Percentiles rank a stretch among this genome's conserved stretches.
phyloP scores from a whole-genome alignment of 2,797 vertebrate genomes.

The Ibycter americanus region DNA sequence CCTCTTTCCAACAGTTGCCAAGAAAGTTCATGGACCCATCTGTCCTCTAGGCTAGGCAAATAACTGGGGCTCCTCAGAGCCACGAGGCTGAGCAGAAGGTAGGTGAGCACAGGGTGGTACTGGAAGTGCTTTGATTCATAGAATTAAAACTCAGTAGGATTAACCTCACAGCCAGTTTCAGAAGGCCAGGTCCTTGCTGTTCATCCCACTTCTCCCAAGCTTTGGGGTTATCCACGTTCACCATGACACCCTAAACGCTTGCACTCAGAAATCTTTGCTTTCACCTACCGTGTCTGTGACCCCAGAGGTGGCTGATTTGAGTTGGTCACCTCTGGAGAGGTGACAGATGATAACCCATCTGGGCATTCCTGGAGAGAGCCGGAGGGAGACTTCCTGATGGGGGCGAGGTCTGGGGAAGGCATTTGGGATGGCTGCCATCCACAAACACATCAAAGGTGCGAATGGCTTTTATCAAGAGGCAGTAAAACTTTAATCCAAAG shows the following conservation, averaged over 20 bases:
- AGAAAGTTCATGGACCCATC: neutral
- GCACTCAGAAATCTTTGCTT: neutral
- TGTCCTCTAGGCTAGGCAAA: neutral
- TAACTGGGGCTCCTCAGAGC: neutral
- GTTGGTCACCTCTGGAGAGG: neutral
- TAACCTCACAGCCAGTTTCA: neutral
- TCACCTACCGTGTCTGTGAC: neutral
- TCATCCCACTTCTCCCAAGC: neutral
- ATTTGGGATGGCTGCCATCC: conserved; percentile 53
- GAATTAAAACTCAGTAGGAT: neutral
- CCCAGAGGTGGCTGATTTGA: neutral
- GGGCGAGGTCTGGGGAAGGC: neutral
- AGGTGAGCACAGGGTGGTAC: neutral
- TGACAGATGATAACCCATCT: conserved; percentile 6
- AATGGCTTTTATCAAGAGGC: conserved; percentile 57
- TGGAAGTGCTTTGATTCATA: neutral
- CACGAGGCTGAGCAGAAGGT: neutral
- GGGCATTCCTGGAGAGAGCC: neutral
- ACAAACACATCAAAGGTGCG: conserved; percentile 47
- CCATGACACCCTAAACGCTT: neutral
- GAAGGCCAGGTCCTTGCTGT: neutral
- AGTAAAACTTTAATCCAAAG: conserved; percentile 57
- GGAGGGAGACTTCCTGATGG: conserved; percentile 13
- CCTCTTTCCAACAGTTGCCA: neutral
- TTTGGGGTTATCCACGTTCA: neutral